phyloP scores from a whole-genome alignment of 1,140 invertebrate genomes.

The Brachionus rotundiformis region DNA sequence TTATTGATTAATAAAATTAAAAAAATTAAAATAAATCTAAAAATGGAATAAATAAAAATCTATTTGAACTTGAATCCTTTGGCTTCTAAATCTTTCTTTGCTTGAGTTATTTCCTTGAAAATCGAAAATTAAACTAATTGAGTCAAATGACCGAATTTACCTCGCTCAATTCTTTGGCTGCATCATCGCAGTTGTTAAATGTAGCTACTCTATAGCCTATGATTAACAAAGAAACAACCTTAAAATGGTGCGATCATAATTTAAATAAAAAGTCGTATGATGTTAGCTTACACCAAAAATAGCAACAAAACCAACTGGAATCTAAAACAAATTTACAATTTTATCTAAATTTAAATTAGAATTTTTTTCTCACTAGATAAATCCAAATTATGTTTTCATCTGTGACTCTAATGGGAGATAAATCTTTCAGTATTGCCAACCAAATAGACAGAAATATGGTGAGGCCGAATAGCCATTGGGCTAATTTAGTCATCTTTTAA shows the following conservation, averaged over 20 bases:
- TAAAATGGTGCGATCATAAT: background rate
- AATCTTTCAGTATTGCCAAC: background rate
- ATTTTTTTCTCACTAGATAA: slow-evolving; percentile 15
- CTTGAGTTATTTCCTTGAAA: slow-evolving; percentile 34
- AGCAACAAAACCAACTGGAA: background rate
- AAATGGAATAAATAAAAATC: background rate
- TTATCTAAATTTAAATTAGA: background rate
- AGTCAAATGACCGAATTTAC: background rate
- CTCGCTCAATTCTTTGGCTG: slow-evolving; percentile 19
- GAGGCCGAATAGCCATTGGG: slow-evolving; percentile 26
- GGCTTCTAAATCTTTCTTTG: slow-evolving; percentile 38
- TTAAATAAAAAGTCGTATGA: background rate
- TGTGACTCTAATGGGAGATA: slow-evolving; percentile 9
- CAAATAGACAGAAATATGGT: slow-evolving; percentile 31
- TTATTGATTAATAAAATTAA: slow-evolving; percentile 3
- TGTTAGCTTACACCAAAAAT: slow-evolving; percentile 41
- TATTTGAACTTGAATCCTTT: slow-evolving; percentile 51
- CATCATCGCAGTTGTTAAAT: slow-evolving; percentile 48
- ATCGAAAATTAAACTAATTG: background rate
- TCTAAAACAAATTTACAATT: background rate
- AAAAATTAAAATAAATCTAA: background rate
- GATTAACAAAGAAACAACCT: slow-evolving; percentile 25
- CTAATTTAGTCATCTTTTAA: slow-evolving; percentile 42
- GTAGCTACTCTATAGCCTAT: slow-evolving; percentile 27
- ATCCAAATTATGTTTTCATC: slow-evolving; percentile 8